Conservation (phyloP, 2,888 invertebrate species). For the Diaprepes abbreviatus region DNA sequence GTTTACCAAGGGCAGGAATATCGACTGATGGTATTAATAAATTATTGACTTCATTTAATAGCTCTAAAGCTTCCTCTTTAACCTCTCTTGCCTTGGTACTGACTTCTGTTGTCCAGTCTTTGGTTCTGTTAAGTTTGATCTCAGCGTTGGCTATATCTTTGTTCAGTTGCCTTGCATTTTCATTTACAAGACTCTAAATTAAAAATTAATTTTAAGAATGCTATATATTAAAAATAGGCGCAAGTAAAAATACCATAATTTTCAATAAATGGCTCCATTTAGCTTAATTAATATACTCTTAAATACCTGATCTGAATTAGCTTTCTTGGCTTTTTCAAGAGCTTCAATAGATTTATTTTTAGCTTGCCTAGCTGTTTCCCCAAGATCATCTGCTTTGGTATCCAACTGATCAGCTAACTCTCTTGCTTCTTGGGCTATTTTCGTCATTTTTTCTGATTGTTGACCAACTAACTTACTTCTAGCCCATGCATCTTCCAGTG, state of each 20-base stretch:
- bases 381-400: conserved; percentile 83
- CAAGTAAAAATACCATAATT: too few relatives aligned
- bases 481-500: conserved; percentile 83
- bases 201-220: too few relatives aligned
- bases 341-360: conserved; percentile 87
- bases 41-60: conserved; percentile 85
- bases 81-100: conserved; percentile 81
- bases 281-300: too few relatives aligned
- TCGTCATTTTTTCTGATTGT: conserved; percentile 92
- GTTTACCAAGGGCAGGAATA: conserved; percentile 76
- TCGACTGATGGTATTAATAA: conserved; percentile 86
- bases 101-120: conserved; percentile 80
- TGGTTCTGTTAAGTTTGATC: conserved; percentile 74
- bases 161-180: conserved; percentile 77
- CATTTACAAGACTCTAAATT: conserved; percentile 68
- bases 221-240: too few relatives aligned
- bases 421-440: conserved; percentile 91
- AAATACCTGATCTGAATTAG: conserved; percentile 59
- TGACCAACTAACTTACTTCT: conserved; percentile 89
- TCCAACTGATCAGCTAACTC: conserved; percentile 84
- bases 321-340: conserved; percentile 82
- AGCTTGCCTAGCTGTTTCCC: conserved; percentile 83
- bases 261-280: too few relatives aligned
- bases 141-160: conserved; percentile 79
- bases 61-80: conserved; percentile 81